Evolutionary conservation across 1,140 invertebrate species (phyloP).

Genomic region (Homarus americanus): DNA sequence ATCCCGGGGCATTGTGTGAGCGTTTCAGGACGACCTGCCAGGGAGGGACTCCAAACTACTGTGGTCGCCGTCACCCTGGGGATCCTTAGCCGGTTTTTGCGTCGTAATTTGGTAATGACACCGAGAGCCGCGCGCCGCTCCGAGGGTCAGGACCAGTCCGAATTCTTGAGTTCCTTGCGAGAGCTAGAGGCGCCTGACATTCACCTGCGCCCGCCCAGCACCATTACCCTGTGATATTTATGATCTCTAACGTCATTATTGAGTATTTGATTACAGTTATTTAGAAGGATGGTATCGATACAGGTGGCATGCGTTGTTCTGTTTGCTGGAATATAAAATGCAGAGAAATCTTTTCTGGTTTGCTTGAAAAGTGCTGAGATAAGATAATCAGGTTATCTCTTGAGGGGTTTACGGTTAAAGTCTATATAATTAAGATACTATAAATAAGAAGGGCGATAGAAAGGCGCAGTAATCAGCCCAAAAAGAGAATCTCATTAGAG

Average conservation of each 20-base stretch:
- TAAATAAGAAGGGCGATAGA: conserved; percentile 1
- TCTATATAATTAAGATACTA: conserved; percentile 28
- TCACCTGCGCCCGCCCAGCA: background rate
- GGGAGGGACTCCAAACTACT: background rate
- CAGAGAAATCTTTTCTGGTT: background rate
- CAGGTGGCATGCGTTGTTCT: background rate
- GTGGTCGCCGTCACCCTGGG: background rate
- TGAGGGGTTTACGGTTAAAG: conserved; percentile 1
- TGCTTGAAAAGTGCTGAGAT: background rate
- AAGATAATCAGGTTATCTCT: background rate
- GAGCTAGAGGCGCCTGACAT: conserved; percentile 30
- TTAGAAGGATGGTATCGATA: background rate
- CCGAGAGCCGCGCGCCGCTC: background rate
- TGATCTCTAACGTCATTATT: conserved; percentile 32
- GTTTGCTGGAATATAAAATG: background rate
- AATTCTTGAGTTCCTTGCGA: conserved; percentile 22
- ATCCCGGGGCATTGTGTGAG: background rate
- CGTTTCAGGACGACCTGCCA: background rate
- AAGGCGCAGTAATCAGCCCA: background rate
- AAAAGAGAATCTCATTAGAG: background rate
- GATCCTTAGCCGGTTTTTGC: conserved; percentile 21
- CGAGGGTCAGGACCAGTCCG: conserved; percentile 6
- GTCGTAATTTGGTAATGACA: conserved; percentile 43
- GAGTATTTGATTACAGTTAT: conserved; percentile 8
- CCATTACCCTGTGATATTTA: conserved; percentile 22